A percentile compares a stretch with the other conserved stretches of the same genome.
Evolutionary conservation across 2,888 invertebrate genomes (phyloP).

Genomic region (Syrphus vitripennis): DNA sequence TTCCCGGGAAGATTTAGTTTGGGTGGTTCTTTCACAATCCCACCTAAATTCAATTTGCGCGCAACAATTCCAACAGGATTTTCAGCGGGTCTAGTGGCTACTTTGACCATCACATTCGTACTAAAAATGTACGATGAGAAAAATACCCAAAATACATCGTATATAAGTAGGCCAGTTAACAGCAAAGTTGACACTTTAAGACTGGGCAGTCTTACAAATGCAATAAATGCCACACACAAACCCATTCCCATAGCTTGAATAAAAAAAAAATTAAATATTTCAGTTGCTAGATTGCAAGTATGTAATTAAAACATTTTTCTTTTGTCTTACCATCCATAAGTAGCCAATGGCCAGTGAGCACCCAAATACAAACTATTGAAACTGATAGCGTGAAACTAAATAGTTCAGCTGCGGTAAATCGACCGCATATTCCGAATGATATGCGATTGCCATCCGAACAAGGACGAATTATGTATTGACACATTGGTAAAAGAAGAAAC

Average conservation of each 20-base stretch:
- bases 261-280: slow-evolving; percentile 15
- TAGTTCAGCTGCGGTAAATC: slow-evolving; percentile 96
- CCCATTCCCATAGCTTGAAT: slow-evolving; percentile 97
- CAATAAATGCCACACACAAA: slow-evolving; percentile 98
- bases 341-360: slow-evolving; percentile 98
- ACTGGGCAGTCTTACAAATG: slow-evolving; percentile 96
- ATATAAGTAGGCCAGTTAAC: slow-evolving; percentile 95
- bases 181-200: slow-evolving; percentile 97
- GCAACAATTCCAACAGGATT: slow-evolving; percentile 97
- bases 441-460: slow-evolving; percentile 93
- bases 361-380: slow-evolving; percentile 98
- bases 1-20: slow-evolving; percentile 98
- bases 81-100: slow-evolving; percentile 92
- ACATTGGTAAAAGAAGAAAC: slow-evolving; percentile 97
- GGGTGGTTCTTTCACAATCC: slow-evolving; percentile 94
- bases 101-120: slow-evolving; percentile 99
- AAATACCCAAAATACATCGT: slow-evolving; percentile 99
- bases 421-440: slow-evolving; percentile 94
- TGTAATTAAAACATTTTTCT: background rate
- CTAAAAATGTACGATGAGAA: slow-evolving; percentile 99
- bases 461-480: slow-evolving; percentile 95
- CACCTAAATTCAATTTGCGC: slow-evolving; percentile 94
- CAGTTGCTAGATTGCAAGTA: slow-evolving; percentile 19
- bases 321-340: slow-evolving; percentile 97
- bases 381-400: slow-evolving; percentile 95